Percentiles rank a stretch among this genome's conserved stretches.
Conservation (phyloP, 2,888 invertebrate genomes). For the Phania funesta region DNA sequence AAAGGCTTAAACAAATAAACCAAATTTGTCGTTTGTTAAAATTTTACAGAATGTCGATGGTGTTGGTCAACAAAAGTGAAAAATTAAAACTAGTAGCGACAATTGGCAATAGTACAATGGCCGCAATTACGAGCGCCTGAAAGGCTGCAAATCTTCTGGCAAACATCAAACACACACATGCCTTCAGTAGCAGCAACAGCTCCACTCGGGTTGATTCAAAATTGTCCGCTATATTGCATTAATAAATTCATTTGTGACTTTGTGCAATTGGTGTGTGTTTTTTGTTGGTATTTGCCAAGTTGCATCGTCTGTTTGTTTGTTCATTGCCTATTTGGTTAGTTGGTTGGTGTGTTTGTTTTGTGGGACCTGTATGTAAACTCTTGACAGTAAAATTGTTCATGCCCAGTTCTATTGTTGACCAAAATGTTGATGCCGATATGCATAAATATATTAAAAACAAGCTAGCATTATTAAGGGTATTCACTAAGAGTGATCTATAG, state of each 20-base stretch:
- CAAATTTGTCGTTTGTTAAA: conserved; percentile 64
- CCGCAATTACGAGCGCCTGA: conserved; percentile 43
- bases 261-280: conserved; percentile 35
- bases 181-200: neutral
- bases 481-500: neutral
- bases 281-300: conserved; percentile 39
- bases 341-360: conserved; percentile 44
- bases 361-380: conserved; percentile 55
- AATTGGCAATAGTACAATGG: conserved; percentile 51
- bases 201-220: conserved; percentile 53
- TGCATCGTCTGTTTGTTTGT: conserved; percentile 41
- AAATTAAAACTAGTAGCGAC: neutral
- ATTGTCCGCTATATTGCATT: conserved; percentile 67
- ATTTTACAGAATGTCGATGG: conserved; percentile 47
- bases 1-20: conserved; percentile 63
- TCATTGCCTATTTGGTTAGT: conserved; percentile 1
- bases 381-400: conserved; percentile 31
- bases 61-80: conserved; percentile 41
- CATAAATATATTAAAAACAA: neutral
- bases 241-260: conserved; percentile 75
- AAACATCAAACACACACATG: neutral
- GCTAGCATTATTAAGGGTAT: conserved; percentile 3
- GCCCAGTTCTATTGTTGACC: conserved; percentile 25
- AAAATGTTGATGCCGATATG: conserved; percentile 15
- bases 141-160: neutral